A percentile compares a stretch with the other conserved stretches of the same genome.
Conservation (phyloP, 2,888 invertebrate genomes). For the Maniola hyperantus region DNA sequence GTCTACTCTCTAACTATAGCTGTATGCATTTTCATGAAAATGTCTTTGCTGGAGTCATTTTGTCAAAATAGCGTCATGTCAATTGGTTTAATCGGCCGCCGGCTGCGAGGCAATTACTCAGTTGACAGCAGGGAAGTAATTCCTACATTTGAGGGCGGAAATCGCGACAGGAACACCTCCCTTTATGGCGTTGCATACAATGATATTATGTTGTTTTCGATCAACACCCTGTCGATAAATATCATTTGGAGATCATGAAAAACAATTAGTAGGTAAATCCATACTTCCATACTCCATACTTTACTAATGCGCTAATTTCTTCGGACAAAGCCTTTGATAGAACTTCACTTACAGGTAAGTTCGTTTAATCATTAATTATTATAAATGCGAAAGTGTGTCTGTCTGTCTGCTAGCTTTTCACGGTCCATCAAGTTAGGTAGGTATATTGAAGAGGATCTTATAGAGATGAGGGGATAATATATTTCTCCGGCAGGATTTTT, state of each 20-base stretch:
- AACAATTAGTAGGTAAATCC: too few species aligned
- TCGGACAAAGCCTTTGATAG: too few species aligned
- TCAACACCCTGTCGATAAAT: constrained; percentile 2
- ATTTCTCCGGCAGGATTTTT: background rate
- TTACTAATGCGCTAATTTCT: too few species aligned
- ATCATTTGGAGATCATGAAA: background rate
- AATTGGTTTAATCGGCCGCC: constrained; percentile 79
- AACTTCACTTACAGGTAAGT: too few species aligned
- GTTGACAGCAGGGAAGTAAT: constrained; percentile 80
- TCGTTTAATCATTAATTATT: too few species aligned
- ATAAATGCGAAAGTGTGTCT: too few species aligned
- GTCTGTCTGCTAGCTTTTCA: too few species aligned
- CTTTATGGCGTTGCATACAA: constrained; percentile 68
- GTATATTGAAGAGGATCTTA: too few species aligned
- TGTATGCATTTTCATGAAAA: constrained; percentile 32
- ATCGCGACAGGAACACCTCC: constrained; percentile 78
- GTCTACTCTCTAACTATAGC: too few species aligned
- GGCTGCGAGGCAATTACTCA: constrained; percentile 80
- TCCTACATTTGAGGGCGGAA: constrained; percentile 81
- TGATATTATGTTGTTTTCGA: constrained; percentile 30
- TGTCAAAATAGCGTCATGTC: constrained; percentile 80
- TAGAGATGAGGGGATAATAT: too few species aligned
- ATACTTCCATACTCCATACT: too few species aligned
- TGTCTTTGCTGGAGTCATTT: constrained; percentile 51
- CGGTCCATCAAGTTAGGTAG: too few species aligned